phyloP scores from a whole-genome alignment of 2,888 invertebrate genomes.

The Hydropsyche betteni region DNA sequence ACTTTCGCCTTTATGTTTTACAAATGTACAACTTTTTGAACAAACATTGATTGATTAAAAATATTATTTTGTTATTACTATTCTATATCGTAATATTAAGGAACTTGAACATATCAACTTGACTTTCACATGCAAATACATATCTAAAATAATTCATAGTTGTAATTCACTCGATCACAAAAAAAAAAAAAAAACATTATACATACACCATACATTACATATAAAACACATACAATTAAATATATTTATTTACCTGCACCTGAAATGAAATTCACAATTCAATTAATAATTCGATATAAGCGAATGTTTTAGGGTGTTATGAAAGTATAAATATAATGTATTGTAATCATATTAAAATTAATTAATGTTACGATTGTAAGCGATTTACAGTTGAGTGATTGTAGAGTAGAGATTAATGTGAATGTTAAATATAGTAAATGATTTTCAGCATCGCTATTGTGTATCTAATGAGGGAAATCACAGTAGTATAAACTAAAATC shows the following conservation, averaged over 20 bases:
- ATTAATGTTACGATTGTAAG: slow-evolving; percentile 28
- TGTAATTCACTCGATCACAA: slow-evolving; percentile 6
- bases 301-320: slow-evolving; percentile 28
- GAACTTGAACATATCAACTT: slow-evolving; percentile 36
- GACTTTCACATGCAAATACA: slow-evolving; percentile 33
- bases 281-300: slow-evolving; percentile 6
- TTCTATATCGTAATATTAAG: slow-evolving; percentile 26
- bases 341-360: slow-evolving; percentile 17
- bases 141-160: slow-evolving; percentile 15
- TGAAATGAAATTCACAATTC: slow-evolving; percentile 27
- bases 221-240: slow-evolving; percentile 3
- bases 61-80: slow-evolving; percentile 21
- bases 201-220: slow-evolving; percentile 12
- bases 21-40: not conserved
- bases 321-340: slow-evolving; percentile 26
- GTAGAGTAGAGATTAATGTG: slow-evolving; percentile 35
- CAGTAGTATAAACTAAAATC: too few relatives aligned
- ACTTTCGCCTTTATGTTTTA: too few relatives aligned
- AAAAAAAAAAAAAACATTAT: not conserved
- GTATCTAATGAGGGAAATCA: too few relatives aligned
- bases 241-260: slow-evolving; percentile 34
- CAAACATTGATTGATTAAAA: not conserved
- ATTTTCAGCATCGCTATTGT: slow-evolving; percentile 1
- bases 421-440: slow-evolving; percentile 20
- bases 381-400: slow-evolving; percentile 34